These are phyloP conservation scores for Phenganax subtilis DNA, from an alignment of 92 coral and sea anemone species.

Conservation along the genomic window DNA sequence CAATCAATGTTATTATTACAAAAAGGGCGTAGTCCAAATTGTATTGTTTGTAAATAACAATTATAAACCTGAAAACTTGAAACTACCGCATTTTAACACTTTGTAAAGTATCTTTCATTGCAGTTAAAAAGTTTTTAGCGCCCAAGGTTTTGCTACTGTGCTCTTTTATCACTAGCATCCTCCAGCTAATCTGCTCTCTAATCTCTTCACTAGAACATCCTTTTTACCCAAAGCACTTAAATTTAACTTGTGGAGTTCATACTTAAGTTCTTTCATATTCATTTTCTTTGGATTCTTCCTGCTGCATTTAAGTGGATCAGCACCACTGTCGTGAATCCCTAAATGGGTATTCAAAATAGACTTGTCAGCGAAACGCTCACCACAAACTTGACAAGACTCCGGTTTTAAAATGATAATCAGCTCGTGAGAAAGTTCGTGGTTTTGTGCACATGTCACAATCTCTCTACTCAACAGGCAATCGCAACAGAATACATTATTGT, in stretches of 20 bases:
- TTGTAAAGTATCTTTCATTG: neutral
- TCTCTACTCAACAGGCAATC: neutral
- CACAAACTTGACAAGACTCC: neutral
- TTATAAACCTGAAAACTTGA: neutral
- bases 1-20: no score
- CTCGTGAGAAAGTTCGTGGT: neutral
- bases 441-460: slow-evolving; percentile 18
- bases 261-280: slow-evolving; percentile 10
- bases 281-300: neutral
- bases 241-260: slow-evolving; percentile 11
- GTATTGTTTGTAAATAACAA: no score
- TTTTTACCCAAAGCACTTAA: neutral
- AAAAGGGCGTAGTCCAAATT: no score
- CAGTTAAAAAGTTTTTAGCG: neutral
- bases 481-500: slow-evolving; percentile 1
- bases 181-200: slow-evolving; percentile 16
- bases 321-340: neutral
- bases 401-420: neutral
- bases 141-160: no score
- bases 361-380: slow-evolving; percentile 11
- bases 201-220: slow-evolving; percentile 9
- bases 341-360: neutral
- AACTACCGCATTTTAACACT: neutral
- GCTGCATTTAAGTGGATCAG: neutral
- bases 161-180: neutral